Evolutionary conservation across 2,797 vertebrate genomes (phyloP).

Genomic region (Sebastes ruberrimus): DNA sequence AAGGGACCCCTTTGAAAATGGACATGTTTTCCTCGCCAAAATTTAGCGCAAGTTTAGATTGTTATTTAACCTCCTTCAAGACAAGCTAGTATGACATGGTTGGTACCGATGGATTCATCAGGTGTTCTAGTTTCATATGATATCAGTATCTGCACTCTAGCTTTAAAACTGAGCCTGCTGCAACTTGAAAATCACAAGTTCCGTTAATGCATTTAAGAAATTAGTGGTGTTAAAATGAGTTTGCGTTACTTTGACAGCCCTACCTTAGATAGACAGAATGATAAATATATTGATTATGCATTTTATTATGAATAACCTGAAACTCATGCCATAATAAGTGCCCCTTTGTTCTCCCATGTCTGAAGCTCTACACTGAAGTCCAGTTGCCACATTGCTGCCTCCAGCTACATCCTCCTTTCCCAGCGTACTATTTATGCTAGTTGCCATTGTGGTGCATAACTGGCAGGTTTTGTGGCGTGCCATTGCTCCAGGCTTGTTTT

Average conservation of each 20-base stretch:
- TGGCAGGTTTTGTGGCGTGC: constrained; percentile 60
- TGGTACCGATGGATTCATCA: no score
- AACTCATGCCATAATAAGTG: background rate
- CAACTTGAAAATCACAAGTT: no score
- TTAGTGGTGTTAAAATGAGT: no score
- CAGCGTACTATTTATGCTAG: constrained; percentile 50
- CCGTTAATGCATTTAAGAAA: no score
- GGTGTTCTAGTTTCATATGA: no score
- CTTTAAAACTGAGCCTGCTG: no score
- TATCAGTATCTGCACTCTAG: no score
- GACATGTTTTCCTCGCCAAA: no score
- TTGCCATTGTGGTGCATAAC: constrained; percentile 65
- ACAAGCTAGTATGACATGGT: no score
- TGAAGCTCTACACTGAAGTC: constrained; percentile 5
- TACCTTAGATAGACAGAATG: background rate
- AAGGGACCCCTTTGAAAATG: no score
- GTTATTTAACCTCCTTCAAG: no score
- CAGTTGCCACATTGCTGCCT: constrained; percentile 21
- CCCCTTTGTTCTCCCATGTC: background rate
- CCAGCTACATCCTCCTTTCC: constrained; percentile 22
- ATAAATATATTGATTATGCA: background rate
- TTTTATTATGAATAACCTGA: background rate
- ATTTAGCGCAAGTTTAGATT: no score
- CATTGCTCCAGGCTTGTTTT: constrained; percentile 49
- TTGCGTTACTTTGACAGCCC: background rate